Conservation (phyloP, 2,888 invertebrate genomes). For the Drosophila imparisetae region DNA sequence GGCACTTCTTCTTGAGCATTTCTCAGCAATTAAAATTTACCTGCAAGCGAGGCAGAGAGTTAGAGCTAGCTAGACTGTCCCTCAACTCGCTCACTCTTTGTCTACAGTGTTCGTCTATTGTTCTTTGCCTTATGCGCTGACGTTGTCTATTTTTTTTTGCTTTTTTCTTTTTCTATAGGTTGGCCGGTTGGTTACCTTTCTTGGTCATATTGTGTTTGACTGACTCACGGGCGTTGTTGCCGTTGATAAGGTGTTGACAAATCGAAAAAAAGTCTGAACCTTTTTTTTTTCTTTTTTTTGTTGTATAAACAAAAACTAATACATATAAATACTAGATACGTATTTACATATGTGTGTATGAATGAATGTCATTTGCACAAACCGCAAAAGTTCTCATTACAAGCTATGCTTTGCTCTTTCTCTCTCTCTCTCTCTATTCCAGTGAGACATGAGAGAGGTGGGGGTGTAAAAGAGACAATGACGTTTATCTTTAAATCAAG, state of each 20-base stretch:
- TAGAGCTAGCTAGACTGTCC: not conserved
- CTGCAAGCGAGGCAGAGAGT: slow-evolving; percentile 9
- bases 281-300: slow-evolving; percentile 27
- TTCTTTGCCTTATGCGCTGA: slow-evolving; percentile 51
- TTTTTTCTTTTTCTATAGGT: slow-evolving; percentile 38
- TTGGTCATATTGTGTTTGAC: slow-evolving; percentile 63
- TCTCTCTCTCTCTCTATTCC: slow-evolving; percentile 16
- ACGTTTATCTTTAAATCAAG: slow-evolving; percentile 70
- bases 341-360: not conserved
- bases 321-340: slow-evolving; percentile 3
- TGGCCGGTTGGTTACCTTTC: slow-evolving; percentile 67
- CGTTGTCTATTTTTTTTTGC: slow-evolving; percentile 56
- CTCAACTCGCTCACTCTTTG: slow-evolving; percentile 12
- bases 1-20: slow-evolving; percentile 43
- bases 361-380: slow-evolving; percentile 14
- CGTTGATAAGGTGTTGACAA: slow-evolving; percentile 68
- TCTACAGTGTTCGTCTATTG: slow-evolving; percentile 40
- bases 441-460: slow-evolving; percentile 23
- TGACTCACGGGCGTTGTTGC: slow-evolving; percentile 66
- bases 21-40: slow-evolving; percentile 61
- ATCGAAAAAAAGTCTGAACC: slow-evolving; percentile 47
- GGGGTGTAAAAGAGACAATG: slow-evolving; percentile 57
- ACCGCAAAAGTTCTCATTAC: slow-evolving; percentile 60
- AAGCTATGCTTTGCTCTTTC: slow-evolving; percentile 12
- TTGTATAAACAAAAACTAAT: slow-evolving; percentile 26